Evolutionary conservation across 2,888 invertebrate genomes (phyloP), one percentile per base, ranked within the genome.

Genomic region (Acheta domesticus): DNA sequence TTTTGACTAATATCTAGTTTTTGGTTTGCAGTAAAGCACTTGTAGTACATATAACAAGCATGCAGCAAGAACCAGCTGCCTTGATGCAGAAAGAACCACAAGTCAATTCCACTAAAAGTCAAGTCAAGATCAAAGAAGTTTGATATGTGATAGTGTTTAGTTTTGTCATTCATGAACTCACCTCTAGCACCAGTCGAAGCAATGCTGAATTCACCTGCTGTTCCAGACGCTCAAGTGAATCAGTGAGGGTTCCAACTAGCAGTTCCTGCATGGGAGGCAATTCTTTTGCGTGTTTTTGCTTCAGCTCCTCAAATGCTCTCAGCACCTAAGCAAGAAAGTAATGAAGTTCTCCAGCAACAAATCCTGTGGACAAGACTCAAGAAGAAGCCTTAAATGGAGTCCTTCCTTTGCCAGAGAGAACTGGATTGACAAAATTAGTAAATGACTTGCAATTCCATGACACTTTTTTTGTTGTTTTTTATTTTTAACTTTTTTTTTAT

Each of bases 161-260:
- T 36, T 36, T 36, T 36, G 36, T 8, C 36, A 36, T 36, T 36
- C 5, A 8, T 8, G 36, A 1, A 86, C 86, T 23, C 8, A 88
- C 87, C 82, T 89, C 88, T 84, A 90, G 86, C 5, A 91, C 88
- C 76, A 93, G 85, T 62, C 89, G 89, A 36, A 93, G 85, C 79
- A 93, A 87, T 2, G 92, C 91, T 16, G 90, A 89, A 83, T 93
- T 93, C 12, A 92, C 91, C 84, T 90, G 91, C 4, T 90, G 90
- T 85, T 93, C 93, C 77, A 93, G 84, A 14, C 88, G 87, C 85
- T 92, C 91, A 2, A 93, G 85, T 19, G 91, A 89, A 84, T 92
- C 91, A 74, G 78, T 74, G n/a, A 81, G 78, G 20, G 81, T 19
- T 36, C 50, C 77, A 21, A 23, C 74, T 16, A 75, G 36, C 62